These are phyloP conservation scores for Melolontha melolontha DNA, from an alignment of 2,888 invertebrate species.

Conservation along the genomic window DNA sequence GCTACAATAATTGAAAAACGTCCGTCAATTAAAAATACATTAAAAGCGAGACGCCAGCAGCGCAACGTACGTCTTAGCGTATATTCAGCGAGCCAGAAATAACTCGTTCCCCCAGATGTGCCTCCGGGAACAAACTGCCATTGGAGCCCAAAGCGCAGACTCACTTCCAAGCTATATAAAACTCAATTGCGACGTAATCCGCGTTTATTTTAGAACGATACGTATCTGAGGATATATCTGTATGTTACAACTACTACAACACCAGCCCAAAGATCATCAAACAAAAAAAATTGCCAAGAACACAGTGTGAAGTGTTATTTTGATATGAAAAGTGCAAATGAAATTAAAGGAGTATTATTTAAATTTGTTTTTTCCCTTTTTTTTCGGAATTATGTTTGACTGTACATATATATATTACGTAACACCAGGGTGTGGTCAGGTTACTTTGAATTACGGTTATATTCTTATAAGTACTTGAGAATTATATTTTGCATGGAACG, in stretches of 20 bases:
- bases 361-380: constrained; percentile 15
- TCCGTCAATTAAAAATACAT: constrained; percentile 41
- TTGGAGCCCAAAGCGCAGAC: constrained; percentile 42
- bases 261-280: neutral
- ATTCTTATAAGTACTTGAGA: constrained; percentile 1
- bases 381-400: constrained; percentile 11
- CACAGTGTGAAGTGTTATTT: constrained; percentile 38
- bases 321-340: constrained; percentile 30
- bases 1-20: constrained; percentile 32
- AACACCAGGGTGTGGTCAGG: constrained; percentile 28
- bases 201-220: constrained; percentile 40
- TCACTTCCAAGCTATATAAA: constrained; percentile 27
- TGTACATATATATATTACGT: constrained; percentile 7
- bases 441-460: constrained; percentile 6
- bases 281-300: constrained; percentile 5
- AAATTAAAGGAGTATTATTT: constrained; percentile 20
- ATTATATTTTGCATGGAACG: neutral
- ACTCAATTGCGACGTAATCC: constrained; percentile 15
- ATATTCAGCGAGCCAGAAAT: constrained; percentile 31
- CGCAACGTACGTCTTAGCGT: constrained; percentile 38
- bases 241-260: neutral
- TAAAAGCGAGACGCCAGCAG: constrained; percentile 13
- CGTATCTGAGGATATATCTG: constrained; percentile 30
- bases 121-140: constrained; percentile 26
- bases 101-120: constrained; percentile 44